These are phyloP conservation scores for Anas bernieri DNA, from an alignment of 2,797 vertebrate genomes.

Conservation along the genomic window DNA sequence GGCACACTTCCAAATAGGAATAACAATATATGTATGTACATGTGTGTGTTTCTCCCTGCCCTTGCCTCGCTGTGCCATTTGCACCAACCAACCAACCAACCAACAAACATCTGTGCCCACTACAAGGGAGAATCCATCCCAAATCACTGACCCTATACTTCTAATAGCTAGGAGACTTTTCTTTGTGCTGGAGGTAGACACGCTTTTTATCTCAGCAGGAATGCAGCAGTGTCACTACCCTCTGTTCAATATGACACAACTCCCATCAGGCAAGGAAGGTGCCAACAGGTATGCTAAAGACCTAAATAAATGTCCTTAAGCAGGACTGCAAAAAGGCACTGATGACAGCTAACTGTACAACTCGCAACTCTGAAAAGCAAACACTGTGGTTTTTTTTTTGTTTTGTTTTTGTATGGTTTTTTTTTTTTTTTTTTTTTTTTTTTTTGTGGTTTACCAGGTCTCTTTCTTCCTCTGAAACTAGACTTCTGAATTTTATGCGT, in stretches of 20 bases:
- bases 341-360: not conserved
- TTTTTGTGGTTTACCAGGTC: not conserved
- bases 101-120: not conserved
- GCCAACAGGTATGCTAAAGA: not conserved
- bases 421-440: not conserved
- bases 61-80: not conserved
- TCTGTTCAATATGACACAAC: not conserved
- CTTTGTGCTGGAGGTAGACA: not conserved
- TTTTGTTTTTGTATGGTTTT: not conserved
- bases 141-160: not conserved
- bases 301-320: not conserved
- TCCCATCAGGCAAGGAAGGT: not conserved
- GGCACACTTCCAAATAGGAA: not conserved
- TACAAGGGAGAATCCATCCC: not conserved
- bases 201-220: not conserved
- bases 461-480: not conserved
- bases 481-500: not conserved
- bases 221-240: not conserved
- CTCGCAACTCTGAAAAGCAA: not conserved
- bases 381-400: fast-evolving
- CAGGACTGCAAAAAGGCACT: not conserved
- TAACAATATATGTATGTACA: fast-evolving
- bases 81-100: not conserved
- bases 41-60: no score
- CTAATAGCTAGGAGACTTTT: not conserved